Evolutionary conservation across 2,113 vertebrate genomes (phyloP).

Genomic region (Oriolus oriolus): DNA sequence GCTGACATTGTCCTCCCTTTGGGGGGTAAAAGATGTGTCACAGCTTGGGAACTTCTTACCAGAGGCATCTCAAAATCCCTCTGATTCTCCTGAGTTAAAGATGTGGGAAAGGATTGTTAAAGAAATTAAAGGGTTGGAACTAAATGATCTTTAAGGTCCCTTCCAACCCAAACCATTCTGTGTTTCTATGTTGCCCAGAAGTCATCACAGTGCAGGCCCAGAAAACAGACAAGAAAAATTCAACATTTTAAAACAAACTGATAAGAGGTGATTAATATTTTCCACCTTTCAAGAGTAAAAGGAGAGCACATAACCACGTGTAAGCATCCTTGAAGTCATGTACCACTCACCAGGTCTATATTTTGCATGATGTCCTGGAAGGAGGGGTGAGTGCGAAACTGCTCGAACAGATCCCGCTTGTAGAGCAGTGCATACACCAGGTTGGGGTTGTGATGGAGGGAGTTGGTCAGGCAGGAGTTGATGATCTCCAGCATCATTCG

Average conservation of each 20-base stretch:
- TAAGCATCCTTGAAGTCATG: not conserved
- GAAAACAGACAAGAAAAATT: not conserved
- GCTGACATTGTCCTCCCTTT: not conserved
- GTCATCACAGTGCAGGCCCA: not conserved
- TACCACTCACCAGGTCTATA: conserved; percentile 87
- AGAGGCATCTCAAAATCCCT: not conserved
- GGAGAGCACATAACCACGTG: fast-evolving
- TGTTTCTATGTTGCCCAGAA: not conserved
- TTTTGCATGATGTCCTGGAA: conserved; percentile 99
- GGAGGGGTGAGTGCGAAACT: conserved; percentile 91
- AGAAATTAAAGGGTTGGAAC: not conserved
- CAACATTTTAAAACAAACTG: not conserved
- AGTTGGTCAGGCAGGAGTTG: conserved; percentile 94
- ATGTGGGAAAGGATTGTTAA: not conserved
- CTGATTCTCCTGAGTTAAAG: not conserved
- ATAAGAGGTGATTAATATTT: not conserved
- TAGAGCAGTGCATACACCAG: conserved; percentile 94
- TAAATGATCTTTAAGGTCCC: not conserved
- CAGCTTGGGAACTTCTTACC: not conserved
- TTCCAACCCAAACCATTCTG: not conserved
- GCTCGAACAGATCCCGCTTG: conserved; percentile 96
- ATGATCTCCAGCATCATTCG: conserved; percentile 99
- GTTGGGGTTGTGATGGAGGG: conserved; percentile 96
- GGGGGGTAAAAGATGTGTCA: not conserved
- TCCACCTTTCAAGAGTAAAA: not conserved